Percentiles rank a stretch among this genome's conserved stretches.
Evolutionary conservation across 2,797 vertebrate genomes (phyloP).

Genomic region (Heteromormyrus szaboi): DNA sequence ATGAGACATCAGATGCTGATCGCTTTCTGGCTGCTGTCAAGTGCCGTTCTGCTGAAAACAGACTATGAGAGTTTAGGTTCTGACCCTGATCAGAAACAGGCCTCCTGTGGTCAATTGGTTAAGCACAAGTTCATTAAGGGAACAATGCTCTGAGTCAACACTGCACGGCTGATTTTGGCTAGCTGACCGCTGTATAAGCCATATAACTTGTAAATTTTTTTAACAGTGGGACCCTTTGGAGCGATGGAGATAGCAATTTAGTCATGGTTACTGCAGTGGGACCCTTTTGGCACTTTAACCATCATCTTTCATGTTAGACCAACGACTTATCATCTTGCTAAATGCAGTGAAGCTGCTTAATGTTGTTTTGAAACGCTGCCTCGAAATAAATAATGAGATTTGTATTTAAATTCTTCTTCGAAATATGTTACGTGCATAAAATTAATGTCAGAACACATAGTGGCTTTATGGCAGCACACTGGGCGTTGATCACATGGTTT

Average conservation of each 20-base stretch:
- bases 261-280: background rate
- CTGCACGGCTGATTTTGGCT: background rate
- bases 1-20: background rate
- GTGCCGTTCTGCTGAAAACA: background rate
- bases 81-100: background rate
- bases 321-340: background rate
- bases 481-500: background rate
- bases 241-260: background rate
- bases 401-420: background rate
- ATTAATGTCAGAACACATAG: background rate
- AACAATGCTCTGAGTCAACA: background rate
- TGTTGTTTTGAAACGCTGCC: background rate
- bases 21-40: background rate
- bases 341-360: background rate
- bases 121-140: background rate
- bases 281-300: background rate
- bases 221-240: background rate
- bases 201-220: background rate
- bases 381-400: background rate
- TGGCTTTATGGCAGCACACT: background rate
- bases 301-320: background rate
- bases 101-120: background rate
- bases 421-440: background rate
- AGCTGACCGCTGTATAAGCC: background rate
- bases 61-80: background rate